phyloP scores from a whole-genome alignment of 64 coral and sea anemone genomes.

The Porites australiensis region DNA sequence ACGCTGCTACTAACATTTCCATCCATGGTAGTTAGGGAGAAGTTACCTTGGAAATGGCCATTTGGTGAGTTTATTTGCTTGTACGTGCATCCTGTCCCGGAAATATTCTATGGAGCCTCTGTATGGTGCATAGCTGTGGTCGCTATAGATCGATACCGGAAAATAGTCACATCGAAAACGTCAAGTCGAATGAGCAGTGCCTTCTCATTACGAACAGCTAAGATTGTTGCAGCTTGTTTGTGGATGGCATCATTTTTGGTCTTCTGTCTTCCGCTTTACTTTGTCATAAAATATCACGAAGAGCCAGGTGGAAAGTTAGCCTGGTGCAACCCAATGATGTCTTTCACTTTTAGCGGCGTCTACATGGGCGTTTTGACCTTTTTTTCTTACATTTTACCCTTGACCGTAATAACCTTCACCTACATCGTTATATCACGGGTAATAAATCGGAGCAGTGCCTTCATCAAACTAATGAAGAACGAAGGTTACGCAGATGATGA shows the following conservation, averaged over 20 bases:
- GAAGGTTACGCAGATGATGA: background rate
- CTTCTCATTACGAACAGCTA: background rate
- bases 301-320: background rate
- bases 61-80: constrained; percentile 55
- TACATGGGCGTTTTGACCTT: constrained; percentile 25
- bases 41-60: constrained; percentile 51
- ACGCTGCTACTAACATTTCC: constrained; percentile 38
- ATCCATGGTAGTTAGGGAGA: constrained; percentile 48
- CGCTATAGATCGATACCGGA: constrained; percentile 58
- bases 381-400: constrained; percentile 53
- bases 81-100: constrained; percentile 59
- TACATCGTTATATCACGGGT: constrained; percentile 53
- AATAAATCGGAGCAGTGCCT: constrained; percentile 13
- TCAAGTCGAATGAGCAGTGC: background rate
- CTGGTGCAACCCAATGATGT: background rate
- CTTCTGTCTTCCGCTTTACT: constrained; percentile 58
- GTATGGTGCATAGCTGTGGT: constrained; percentile 66
- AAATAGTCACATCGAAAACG: background rate
- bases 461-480: constrained; percentile 39
- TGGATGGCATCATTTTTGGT: constrained; percentile 59
- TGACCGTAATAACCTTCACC: constrained; percentile 27
- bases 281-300: constrained; percentile 43
- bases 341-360: background rate
- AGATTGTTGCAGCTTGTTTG: constrained; percentile 11
- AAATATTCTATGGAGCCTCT: constrained; percentile 64